phyloP scores from a whole-genome alignment of 2,797 vertebrate species.

The Pangasius mekongensis region DNA sequence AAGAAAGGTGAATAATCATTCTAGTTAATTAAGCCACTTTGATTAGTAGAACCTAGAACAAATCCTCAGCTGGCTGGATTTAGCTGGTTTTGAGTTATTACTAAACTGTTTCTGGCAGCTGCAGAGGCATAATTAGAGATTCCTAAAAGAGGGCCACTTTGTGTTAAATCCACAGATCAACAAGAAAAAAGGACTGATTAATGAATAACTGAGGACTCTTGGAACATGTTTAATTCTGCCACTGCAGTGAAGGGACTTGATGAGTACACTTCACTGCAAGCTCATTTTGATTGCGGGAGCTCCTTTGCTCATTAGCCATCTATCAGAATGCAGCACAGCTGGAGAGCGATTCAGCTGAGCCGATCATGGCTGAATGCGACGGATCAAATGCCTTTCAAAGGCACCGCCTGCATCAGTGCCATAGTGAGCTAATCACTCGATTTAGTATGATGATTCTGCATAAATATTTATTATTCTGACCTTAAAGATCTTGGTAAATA shows the following conservation, averaged over 20 bases:
- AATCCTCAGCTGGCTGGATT: neutral
- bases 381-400: neutral
- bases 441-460: neutral
- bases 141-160: neutral
- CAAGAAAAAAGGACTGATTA: neutral
- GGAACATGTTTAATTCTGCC: slow-evolving; percentile 26
- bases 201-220: neutral
- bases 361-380: slow-evolving; percentile 27
- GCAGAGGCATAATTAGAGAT: slow-evolving; percentile 13
- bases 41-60: neutral
- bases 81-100: neutral
- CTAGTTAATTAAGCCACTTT: neutral
- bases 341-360: slow-evolving; percentile 50
- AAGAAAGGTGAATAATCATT: neutral
- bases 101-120: neutral
- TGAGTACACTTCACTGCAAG: slow-evolving; percentile 25
- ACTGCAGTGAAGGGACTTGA: slow-evolving; percentile 5
- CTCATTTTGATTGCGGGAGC: slow-evolving; percentile 37
- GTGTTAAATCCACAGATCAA: slow-evolving; percentile 8
- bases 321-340: slow-evolving; percentile 51
- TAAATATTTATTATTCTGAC: slow-evolving; percentile 6
- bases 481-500: neutral
- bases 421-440: neutral
- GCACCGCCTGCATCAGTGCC: neutral
- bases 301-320: slow-evolving; percentile 51